Conservation (phyloP, 2,113 vertebrate genomes). For the Odobenus rosmarus region DNA sequence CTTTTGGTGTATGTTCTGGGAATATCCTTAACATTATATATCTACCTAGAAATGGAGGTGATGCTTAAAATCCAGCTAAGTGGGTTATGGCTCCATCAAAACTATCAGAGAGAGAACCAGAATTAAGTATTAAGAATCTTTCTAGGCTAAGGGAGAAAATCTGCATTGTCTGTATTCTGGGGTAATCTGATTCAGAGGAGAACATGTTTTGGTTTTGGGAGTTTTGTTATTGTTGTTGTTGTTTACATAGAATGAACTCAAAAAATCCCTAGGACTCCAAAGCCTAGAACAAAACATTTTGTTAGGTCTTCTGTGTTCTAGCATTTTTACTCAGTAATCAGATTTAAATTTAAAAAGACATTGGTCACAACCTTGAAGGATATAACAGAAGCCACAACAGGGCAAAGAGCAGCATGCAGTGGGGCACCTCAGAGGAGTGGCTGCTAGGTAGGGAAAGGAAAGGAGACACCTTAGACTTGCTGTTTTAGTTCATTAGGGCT, state of each 20-base stretch:
- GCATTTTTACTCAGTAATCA: background rate
- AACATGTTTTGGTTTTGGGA: background rate
- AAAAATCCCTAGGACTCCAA: background rate
- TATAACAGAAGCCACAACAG: background rate
- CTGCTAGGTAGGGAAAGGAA: background rate
- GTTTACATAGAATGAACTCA: background rate
- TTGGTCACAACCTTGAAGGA: background rate
- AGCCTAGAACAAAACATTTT: background rate
- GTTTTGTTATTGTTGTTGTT: background rate
- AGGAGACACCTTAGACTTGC: background rate
- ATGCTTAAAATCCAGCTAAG: conserved; percentile 30
- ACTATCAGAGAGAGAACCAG: background rate
- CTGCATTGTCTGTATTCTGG: background rate
- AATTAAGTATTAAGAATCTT: background rate
- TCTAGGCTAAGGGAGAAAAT: background rate
- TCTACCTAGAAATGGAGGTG: conserved; percentile 4
- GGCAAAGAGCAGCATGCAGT: background rate
- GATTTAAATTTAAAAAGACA: conserved; percentile 24
- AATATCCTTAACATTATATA: conserved; percentile 9
- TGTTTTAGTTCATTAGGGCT: background rate
- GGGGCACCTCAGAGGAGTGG: background rate
- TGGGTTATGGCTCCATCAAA: background rate
- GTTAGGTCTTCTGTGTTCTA: background rate
- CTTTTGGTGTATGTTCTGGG: background rate
- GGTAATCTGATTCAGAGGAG: background rate